A percentile compares a stretch with the other conserved stretches of the same genome.
Evolutionary conservation across 2,797 vertebrate species (phyloP).

Genomic region (Tiaroga cobitis): DNA sequence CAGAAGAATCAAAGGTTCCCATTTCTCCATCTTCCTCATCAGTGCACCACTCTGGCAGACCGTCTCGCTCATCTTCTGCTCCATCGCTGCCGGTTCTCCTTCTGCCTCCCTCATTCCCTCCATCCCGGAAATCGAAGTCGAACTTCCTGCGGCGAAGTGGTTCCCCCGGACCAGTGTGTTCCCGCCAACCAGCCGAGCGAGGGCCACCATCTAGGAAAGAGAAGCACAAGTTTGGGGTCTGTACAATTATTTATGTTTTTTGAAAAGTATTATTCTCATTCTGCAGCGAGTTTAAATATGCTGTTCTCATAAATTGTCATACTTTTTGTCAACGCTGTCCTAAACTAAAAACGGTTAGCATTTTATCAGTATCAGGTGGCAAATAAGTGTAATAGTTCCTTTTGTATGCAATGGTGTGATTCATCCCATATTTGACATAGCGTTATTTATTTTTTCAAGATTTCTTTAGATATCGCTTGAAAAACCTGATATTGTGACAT

Average conservation of each 20-base stretch:
- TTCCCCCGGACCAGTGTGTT: slow-evolving; percentile 78
- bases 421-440: neutral
- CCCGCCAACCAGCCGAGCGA: slow-evolving; percentile 91
- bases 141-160: slow-evolving; percentile 84
- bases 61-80: slow-evolving; percentile 87
- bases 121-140: slow-evolving; percentile 89
- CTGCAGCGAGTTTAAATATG: neutral
- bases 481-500: neutral
- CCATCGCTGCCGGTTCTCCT: slow-evolving; percentile 83
- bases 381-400: neutral
- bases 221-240: neutral
- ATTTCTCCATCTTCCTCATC: slow-evolving; percentile 91
- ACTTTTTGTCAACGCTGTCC: neutral
- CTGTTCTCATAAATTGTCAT: neutral
- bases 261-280: neutral
- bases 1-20: slow-evolving; percentile 93
- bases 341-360: neutral
- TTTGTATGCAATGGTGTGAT: neutral
- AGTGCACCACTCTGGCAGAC: slow-evolving; percentile 91
- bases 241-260: neutral
- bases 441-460: no score
- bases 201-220: slow-evolving; percentile 79
- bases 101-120: slow-evolving; percentile 78
- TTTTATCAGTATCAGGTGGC: neutral
- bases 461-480: no score